Conservation (phyloP, 2,797 vertebrate species). For the Varecia variegata region DNA sequence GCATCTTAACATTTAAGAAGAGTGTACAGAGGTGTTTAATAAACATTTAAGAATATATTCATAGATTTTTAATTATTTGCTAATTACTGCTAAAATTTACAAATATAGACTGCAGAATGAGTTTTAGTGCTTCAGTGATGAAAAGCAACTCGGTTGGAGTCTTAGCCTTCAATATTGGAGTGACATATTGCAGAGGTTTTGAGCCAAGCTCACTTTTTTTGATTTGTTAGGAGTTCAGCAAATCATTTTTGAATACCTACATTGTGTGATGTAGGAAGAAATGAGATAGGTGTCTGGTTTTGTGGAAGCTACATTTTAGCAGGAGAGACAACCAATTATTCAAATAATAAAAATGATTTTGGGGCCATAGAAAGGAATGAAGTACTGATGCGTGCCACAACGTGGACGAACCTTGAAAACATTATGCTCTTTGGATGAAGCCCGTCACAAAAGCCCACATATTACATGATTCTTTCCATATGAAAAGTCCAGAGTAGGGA, state of each 20-base stretch:
- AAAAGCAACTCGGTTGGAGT: not conserved
- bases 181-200: not conserved
- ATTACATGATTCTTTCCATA: not conserved
- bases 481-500: not conserved
- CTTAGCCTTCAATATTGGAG: not conserved
- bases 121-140: not conserved
- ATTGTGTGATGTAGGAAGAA: not conserved
- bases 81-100: not conserved
- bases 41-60: not conserved
- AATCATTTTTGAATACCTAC: not conserved
- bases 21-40: not conserved
- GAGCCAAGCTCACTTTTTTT: not conserved
- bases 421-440: not conserved
- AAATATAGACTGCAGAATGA: not conserved
- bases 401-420: not conserved
- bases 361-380: not conserved
- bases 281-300: not conserved
- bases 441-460: not conserved
- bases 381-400: not conserved
- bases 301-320: not conserved
- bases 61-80: not conserved
- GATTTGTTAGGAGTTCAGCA: not conserved
- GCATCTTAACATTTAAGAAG: not conserved
- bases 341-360: not conserved
- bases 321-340: not conserved